Conservation (phyloP, 2,888 invertebrate genomes). For the Thymelicus lineola region DNA sequence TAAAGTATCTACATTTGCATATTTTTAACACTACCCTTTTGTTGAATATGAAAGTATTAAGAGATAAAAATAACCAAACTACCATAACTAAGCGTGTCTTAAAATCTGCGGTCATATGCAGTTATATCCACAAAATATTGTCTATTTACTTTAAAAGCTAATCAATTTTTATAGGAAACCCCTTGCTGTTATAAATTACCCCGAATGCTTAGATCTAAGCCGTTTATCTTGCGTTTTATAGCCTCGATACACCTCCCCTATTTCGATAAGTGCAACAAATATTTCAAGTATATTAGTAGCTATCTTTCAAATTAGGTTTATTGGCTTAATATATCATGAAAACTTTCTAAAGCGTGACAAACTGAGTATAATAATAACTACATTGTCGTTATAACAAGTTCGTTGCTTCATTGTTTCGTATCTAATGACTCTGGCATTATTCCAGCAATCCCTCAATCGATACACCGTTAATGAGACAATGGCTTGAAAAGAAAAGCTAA, state of each 20-base stretch:
- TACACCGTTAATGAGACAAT: slow-evolving; percentile 22
- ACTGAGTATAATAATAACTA: background rate
- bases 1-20: slow-evolving; percentile 23
- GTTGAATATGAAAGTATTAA: slow-evolving; percentile 10
- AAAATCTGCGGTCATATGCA: background rate
- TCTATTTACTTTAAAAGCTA: slow-evolving; percentile 10
- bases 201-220: slow-evolving; percentile 13
- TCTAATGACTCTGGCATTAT: slow-evolving; percentile 33
- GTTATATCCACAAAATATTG: background rate
- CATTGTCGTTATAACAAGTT: slow-evolving; percentile 7
- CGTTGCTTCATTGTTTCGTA: slow-evolving; percentile 26
- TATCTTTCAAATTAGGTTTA: too few species aligned
- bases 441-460: slow-evolving; percentile 26
- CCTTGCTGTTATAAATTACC: slow-evolving; percentile 27
- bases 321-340: too few species aligned
- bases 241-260: slow-evolving; percentile 17
- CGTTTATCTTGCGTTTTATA: slow-evolving; percentile 23
- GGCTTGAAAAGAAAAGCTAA: slow-evolving; percentile 13
- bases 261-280: slow-evolving; percentile 19
- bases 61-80: background rate
- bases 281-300: background rate
- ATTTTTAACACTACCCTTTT: slow-evolving; percentile 18
- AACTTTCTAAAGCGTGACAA: too few species aligned
- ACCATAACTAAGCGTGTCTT: background rate
- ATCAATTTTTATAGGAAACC: slow-evolving; percentile 4